Evolutionary conservation across 2,888 invertebrate species (phyloP).

Genomic region (Brachynemurus nebulosus): DNA sequence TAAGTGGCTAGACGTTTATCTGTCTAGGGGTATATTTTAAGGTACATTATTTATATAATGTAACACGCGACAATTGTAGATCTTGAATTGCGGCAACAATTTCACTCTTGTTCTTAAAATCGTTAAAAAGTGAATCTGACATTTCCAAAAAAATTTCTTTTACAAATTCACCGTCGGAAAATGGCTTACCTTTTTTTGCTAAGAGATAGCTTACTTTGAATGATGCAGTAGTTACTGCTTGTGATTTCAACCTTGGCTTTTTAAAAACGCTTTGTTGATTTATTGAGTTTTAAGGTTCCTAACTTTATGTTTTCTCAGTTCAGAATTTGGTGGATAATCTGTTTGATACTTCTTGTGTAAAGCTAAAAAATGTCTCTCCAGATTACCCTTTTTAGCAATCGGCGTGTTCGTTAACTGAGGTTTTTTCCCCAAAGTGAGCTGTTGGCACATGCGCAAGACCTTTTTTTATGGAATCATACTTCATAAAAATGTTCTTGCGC

Average conservation of each 20-base stretch:
- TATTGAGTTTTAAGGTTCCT: constrained; percentile 13
- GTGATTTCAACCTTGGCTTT: constrained; percentile 15
- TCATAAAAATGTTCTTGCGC: no score
- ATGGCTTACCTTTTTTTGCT: constrained; percentile 16
- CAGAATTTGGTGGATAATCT: constrained; percentile 14
- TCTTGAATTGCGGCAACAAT: constrained; percentile 14
- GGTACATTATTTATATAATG: no score
- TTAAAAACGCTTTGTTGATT: constrained; percentile 16
- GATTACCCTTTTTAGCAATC: constrained; percentile 14
- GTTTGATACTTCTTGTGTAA: constrained; percentile 13
- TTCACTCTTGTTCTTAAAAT: constrained; percentile 16
- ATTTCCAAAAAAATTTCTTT: constrained; percentile 15
- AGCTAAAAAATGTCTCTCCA: constrained; percentile 14
- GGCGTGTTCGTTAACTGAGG: no score
- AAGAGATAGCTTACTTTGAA: constrained; percentile 15
- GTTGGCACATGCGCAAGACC: no score
- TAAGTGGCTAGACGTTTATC: no score
- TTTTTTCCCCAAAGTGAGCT: no score
- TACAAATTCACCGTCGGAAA: constrained; percentile 15
- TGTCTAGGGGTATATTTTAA: no score
- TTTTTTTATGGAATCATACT: no score
- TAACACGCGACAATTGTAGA: constrained; percentile 14
- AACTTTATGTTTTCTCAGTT: constrained; percentile 13
- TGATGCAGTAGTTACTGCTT: constrained; percentile 13
- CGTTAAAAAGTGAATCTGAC: constrained; percentile 14